phyloP scores from a whole-genome alignment of 2,113 vertebrate species.

The Chaetodon auriga region DNA sequence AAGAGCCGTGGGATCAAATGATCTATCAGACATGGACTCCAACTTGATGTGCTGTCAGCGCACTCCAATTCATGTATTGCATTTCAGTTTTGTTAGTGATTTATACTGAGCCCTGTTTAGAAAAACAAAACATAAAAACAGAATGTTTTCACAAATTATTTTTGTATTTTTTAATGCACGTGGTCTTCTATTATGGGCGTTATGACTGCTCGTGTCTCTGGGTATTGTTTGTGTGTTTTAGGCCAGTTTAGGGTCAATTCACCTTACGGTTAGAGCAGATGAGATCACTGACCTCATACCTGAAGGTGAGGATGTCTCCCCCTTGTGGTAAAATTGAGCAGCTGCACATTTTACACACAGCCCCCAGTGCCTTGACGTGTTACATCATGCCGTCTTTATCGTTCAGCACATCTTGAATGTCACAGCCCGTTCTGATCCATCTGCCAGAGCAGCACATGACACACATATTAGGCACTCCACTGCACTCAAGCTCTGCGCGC shows the following conservation, averaged over 20 bases:
- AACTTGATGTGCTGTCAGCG: slow-evolving; percentile 32
- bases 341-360: not conserved
- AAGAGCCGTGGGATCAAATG: slow-evolving; percentile 47
- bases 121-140: slow-evolving; percentile 59
- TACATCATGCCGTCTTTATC: slow-evolving; percentile 14
- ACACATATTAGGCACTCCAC: not conserved
- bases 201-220: not conserved
- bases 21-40: slow-evolving; percentile 31
- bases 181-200: slow-evolving; percentile 3
- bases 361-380: not conserved
- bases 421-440: slow-evolving; percentile 17
- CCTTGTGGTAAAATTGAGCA: slow-evolving; percentile 34
- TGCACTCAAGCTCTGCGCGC: not conserved
- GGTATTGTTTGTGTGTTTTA: not conserved
- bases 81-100: slow-evolving; percentile 65
- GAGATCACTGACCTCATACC: not conserved
- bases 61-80: slow-evolving; percentile 49
- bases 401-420: slow-evolving; percentile 19
- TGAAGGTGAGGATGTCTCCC: slow-evolving; percentile 15
- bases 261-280: not conserved
- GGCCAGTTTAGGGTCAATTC: not conserved
- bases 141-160: slow-evolving; percentile 53
- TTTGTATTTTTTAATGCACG: slow-evolving; percentile 36
- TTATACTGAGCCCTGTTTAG: slow-evolving; percentile 66
- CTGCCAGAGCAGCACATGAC: slow-evolving; percentile 37